phyloP scores from a whole-genome alignment of 2,888 invertebrate genomes.

The Andrena bicolor region DNA sequence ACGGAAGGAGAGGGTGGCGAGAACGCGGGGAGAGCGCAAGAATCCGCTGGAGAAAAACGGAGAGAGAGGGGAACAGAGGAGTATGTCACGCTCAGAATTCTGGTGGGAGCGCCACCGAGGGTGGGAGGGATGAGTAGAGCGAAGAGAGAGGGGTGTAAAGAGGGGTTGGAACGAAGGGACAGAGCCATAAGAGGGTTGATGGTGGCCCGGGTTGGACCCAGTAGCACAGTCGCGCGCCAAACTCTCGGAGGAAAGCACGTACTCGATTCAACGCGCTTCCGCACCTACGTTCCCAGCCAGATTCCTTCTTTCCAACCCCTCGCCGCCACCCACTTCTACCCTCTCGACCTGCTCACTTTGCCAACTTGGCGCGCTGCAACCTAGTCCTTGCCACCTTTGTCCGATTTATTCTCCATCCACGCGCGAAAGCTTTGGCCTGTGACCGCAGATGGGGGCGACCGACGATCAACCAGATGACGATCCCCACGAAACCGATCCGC shows the following conservation, averaged over 20 bases:
- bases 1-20: conserved; percentile 47
- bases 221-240: conserved; percentile 84
- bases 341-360: conserved; percentile 8
- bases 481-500: not conserved
- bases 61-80: conserved; percentile 46
- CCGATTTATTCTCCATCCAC: conserved; percentile 13
- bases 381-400: not conserved
- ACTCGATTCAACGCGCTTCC: conserved; percentile 67
- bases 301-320: conserved; percentile 12
- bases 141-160: conserved; percentile 61
- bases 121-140: conserved; percentile 53
- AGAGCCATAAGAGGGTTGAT: conserved; percentile 83
- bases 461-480: conserved; percentile 34
- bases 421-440: conserved; percentile 39
- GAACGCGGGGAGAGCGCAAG: conserved; percentile 21
- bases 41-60: conserved; percentile 18
- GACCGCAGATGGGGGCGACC: conserved; percentile 36
- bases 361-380: not conserved
- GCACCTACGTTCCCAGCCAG: conserved; percentile 50
- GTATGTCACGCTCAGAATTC: conserved; percentile 64
- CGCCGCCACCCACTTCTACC: not conserved
- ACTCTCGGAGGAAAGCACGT: conserved; percentile 81
- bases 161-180: conserved; percentile 77
- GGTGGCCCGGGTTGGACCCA: conserved; percentile 82
- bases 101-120: conserved; percentile 58